phyloP scores from a whole-genome alignment of 2,113 vertebrate species.

The Meles meles region DNA sequence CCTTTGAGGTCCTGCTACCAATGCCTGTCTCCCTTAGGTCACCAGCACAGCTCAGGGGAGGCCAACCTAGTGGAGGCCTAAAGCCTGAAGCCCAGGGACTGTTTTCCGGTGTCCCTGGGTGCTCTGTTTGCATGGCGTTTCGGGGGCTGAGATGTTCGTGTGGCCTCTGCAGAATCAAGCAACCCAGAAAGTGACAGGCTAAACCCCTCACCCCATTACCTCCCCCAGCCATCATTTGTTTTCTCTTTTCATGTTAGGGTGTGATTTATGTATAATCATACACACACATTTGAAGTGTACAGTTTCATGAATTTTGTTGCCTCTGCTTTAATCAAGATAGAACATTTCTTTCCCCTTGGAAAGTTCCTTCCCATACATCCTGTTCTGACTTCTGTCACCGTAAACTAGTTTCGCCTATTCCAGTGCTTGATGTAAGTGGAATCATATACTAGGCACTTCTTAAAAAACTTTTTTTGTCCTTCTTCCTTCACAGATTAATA shows the following conservation, averaged over 20 bases:
- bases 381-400: neutral
- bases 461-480: neutral
- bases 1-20: neutral
- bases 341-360: neutral
- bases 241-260: neutral
- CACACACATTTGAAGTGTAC: neutral
- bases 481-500: neutral
- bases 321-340: neutral
- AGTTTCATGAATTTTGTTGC: neutral
- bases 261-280: neutral
- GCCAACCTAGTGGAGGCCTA: neutral
- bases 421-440: neutral
- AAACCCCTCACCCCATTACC: neutral
- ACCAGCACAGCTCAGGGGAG: neutral
- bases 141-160: neutral
- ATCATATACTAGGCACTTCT: fast-evolving
- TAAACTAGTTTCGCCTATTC: neutral
- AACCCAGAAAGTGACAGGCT: neutral
- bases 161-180: neutral
- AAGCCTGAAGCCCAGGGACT: neutral
- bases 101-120: neutral
- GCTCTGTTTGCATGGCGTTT: neutral
- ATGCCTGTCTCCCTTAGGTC: too few species aligned
- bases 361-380: neutral
- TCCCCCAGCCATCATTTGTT: neutral